Base-by-base conservation (phyloP, 2,888 invertebrate species). In the Ariolimax columbianus region DNA sequence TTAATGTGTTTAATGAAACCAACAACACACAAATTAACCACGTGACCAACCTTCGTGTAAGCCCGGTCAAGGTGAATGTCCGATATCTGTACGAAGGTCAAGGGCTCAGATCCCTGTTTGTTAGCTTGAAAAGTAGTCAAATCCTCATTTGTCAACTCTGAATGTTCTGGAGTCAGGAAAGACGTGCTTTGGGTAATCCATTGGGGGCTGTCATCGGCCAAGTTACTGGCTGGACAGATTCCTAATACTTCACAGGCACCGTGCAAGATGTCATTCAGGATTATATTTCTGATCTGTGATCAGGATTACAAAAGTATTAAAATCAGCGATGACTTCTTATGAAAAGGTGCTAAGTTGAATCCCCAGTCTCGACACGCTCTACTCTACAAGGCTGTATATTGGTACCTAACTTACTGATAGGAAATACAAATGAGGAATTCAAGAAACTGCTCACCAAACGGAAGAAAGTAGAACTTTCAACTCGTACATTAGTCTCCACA, bases 31-130 rank as follows among this genome's bases (percentile, higher is more conserved):
- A 33, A 77, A 33, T 47, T 3, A 23, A 26, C 2, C 38, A 30
- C 38, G 0, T 26, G 9, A 55, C 81, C 51, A n/a, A 81, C 81
- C 81, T 70, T 47, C 19, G 17, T 0, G 43, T 81, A 81, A 38
- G 30, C 38, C 17, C 38, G 23, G 68, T 81, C 81, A 19, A 81
- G 38, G 36, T 81, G 81, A 72, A 81, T 81, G 26, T 81, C 81
- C 36, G 81, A 81, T 51, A 81, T 72, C 72, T 81, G 81, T 33
- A 81, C 72, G 68, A 81, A 81, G 4, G 81, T 81, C 36, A 81
- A 9, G 0, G 68, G 59, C 17, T 63, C 78, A n/a, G 78, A 51
- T 6, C 75, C 40, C 40, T 51, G 33, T 33, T 63, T 2, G 59
- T 19, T 4, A 19, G 23, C 19, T 19, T n/a, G n/a, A 55, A 7